Percentiles rank a stretch among this genome's conserved stretches.
phyloP scores from a whole-genome alignment of 1,140 invertebrate genomes.

The Dreissena rostriformis region DNA sequence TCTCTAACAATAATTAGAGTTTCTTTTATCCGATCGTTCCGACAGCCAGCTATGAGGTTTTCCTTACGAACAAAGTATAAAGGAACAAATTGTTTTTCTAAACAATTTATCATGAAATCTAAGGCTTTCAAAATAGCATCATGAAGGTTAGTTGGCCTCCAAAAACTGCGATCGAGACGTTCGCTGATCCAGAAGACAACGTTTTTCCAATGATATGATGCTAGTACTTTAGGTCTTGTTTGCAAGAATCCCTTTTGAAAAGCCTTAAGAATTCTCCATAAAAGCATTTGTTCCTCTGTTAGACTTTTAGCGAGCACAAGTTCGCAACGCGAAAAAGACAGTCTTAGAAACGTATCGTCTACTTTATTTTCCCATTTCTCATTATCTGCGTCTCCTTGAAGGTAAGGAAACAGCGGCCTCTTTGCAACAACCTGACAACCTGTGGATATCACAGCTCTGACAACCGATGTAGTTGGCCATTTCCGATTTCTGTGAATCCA shows the following conservation, averaged over 20 bases:
- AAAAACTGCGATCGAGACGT: neutral
- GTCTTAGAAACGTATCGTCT: neutral
- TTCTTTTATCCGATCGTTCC: neutral
- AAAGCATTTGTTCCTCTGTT: neutral
- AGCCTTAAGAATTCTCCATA: neutral
- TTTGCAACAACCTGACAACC: no score
- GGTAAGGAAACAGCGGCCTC: no score
- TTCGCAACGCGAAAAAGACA: neutral
- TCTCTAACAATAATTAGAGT: neutral
- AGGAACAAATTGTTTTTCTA: neutral
- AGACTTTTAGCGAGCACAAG: neutral
- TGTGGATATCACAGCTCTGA: no score
- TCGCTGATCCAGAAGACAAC: neutral
- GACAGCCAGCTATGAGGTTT: neutral
- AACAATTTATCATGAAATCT: neutral
- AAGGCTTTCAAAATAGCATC: neutral
- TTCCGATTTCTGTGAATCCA: no score
- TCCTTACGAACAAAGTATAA: neutral
- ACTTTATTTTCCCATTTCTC: no score
- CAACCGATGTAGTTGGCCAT: no score
- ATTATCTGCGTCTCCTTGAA: no score
- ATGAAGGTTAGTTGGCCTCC: neutral
- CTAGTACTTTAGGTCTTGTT: neutral
- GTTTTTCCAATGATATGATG: slow-evolving; percentile 10
- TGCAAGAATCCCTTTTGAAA: slow-evolving; percentile 1